Base-by-base conservation (phyloP, 1,140 invertebrate species). In the Hycleus phaleratus region DNA sequence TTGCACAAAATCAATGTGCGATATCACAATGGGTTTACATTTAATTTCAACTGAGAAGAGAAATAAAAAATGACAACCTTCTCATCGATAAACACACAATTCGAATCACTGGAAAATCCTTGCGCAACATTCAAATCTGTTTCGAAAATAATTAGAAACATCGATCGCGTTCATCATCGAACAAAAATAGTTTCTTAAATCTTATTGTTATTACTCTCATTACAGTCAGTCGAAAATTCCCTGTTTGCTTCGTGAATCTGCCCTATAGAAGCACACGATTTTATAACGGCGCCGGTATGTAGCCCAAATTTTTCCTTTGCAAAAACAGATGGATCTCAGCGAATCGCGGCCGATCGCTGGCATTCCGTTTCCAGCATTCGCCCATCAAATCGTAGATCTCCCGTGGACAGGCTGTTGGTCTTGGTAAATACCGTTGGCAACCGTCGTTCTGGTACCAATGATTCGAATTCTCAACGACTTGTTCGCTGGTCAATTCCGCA, bases 301-400 rank as follows among this genome's bases (percentile, higher is more conserved):
- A 90, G 26, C 85, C 85, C 59, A 91, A 79, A 69, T 89, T 88
- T 73, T 93, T 93, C 49, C 91, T 74, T 68, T 92, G 89, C 9
- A 95, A 77, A 74, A 94, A 93, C 51, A 91, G 81, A 68, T 91
- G 88, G 52, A 94, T 90, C 73, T 94, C 90, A 40, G 84, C 78
- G 77, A 95, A 96, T 32, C 85, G 85, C 0, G 93, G 93, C 46
- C 93, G 75, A 38, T 88, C 85, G 32, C 77, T 74, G 46, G 88
- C 87, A 62, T 89, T 84, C 7, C 87, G 76, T 55, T 88, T 82
- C 93, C 93, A 97, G 72, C 93, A 95, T 68, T 93, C 90, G 38
- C 83, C 75, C 90, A 95, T 94, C 42, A 95, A 75, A 68, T 93
- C 90, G 76, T 90, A 93, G 44, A 94, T 81, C 72, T 93, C 90